Evolutionary conservation across 2,888 invertebrate species (phyloP).

Genomic region (Entomobrya proxima): DNA sequence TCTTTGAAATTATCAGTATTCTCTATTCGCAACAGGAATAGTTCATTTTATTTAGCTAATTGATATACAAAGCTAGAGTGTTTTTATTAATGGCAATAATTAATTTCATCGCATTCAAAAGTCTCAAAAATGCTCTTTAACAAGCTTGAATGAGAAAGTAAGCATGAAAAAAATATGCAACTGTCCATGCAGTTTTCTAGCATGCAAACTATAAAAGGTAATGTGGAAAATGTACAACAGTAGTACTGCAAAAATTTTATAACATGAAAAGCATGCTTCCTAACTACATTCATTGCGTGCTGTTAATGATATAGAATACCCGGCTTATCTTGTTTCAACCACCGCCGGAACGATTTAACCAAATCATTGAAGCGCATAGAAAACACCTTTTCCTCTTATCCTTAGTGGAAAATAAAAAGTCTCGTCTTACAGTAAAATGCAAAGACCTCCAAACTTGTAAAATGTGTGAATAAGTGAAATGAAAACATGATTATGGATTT

Average conservation of each 20-base stretch:
- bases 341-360: background rate
- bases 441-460: constrained; percentile 15
- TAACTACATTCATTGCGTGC: background rate
- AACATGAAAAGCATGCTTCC: background rate
- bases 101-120: too few relatives aligned
- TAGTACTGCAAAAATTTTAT: background rate
- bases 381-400: constrained; percentile 1
- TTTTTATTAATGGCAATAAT: too few relatives aligned
- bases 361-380: constrained; percentile 33
- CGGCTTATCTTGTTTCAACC: constrained; percentile 29
- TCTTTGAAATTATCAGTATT: constrained; percentile 3
- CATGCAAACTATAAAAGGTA: too few relatives aligned
- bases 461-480: background rate
- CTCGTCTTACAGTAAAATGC: constrained; percentile 11
- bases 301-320: background rate
- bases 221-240: too few relatives aligned
- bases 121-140: too few relatives aligned
- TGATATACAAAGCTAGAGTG: too few relatives aligned
- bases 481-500: background rate
- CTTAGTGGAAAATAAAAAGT: constrained; percentile 11
- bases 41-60: too few relatives aligned
- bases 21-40: too few relatives aligned
- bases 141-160: too few relatives aligned
- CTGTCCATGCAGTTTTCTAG: too few relatives aligned
- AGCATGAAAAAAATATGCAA: too few relatives aligned